phyloP scores from a whole-genome alignment of 2,797 vertebrate genomes.

The Astyanax mexicanus region DNA sequence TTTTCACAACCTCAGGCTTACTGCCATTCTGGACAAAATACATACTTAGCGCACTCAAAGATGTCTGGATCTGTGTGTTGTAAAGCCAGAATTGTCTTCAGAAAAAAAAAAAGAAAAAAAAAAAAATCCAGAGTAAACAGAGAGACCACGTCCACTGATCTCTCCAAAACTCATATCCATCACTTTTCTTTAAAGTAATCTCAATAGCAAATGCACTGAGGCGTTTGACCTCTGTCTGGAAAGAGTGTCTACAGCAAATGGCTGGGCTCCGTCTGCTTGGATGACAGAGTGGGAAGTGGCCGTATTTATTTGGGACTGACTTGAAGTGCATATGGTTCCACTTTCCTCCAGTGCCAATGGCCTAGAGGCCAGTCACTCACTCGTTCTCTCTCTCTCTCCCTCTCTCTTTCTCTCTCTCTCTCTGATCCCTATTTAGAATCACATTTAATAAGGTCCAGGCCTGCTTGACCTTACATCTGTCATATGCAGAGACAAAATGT shows the following conservation, averaged over 20 bases:
- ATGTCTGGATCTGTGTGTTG: constrained; percentile 5
- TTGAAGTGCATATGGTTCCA: constrained; percentile 71
- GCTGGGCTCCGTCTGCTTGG: constrained; percentile 60
- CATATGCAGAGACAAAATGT: not conserved
- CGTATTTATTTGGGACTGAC: constrained; percentile 57
- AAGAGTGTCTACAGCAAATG: constrained; percentile 54
- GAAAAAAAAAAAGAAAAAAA: constrained; percentile 5
- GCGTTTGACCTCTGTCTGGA: constrained; percentile 64
- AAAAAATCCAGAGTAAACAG: constrained; percentile 32
- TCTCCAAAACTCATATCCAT: constrained; percentile 50
- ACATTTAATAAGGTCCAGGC: constrained; percentile 31
- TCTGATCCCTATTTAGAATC: constrained; percentile 51
- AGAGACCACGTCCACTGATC: constrained; percentile 25
- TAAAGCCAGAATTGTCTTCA: not conserved
- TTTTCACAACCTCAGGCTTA: not conserved
- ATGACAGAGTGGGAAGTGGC: constrained; percentile 53
- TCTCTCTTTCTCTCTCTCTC: constrained; percentile 25
- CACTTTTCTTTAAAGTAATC: constrained; percentile 44
- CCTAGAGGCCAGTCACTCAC: constrained; percentile 54
- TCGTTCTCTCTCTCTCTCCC: constrained; percentile 49
- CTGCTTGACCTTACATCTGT: constrained; percentile 41
- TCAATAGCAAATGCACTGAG: constrained; percentile 57
- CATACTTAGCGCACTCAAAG: not conserved
- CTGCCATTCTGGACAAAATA: not conserved
- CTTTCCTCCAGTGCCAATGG: constrained; percentile 61